These are phyloP conservation scores for Cacoxenus indagator DNA, from an alignment of 2,888 invertebrate species.

Conservation along the genomic window DNA sequence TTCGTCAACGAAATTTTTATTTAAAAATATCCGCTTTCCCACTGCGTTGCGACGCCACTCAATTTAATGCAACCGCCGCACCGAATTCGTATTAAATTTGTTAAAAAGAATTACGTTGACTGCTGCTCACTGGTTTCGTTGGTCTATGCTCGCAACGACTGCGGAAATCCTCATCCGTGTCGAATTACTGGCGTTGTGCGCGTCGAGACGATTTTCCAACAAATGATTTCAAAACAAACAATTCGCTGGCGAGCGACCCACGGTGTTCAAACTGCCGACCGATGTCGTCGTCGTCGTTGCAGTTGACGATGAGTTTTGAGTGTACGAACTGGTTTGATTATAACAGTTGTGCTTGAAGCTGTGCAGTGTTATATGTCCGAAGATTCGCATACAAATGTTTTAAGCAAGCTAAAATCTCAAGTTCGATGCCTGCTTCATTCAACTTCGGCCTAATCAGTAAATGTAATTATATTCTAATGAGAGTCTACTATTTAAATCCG, in stretches of 20 bases:
- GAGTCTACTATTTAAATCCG: no score
- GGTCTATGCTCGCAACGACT: not conserved
- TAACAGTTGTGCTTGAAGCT: no score
- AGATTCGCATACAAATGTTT: no score
- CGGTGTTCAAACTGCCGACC: no score
- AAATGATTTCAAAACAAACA: conserved; percentile 67
- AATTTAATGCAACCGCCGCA: conserved; percentile 21
- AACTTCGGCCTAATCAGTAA: no score
- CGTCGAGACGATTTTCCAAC: conserved; percentile 68
- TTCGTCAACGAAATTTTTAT: not conserved
- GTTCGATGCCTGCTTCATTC: no score
- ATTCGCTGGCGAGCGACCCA: conserved; percentile 35
- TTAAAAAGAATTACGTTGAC: conserved; percentile 6
- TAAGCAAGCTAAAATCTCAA: no score
- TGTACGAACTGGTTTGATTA: no score
- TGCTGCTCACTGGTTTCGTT: not conserved
- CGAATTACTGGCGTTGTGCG: conserved; percentile 55
- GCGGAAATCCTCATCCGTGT: conserved; percentile 42
- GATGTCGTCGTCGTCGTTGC: no score
- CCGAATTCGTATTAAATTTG: conserved; percentile 27
- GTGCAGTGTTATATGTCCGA: no score
- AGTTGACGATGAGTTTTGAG: no score
- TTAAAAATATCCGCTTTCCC: not conserved
- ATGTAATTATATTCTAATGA: no score
- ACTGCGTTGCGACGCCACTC: not conserved